Base-by-base conservation (phyloP, 1,140 invertebrate genomes). In the Habropoda laboriosa region DNA sequence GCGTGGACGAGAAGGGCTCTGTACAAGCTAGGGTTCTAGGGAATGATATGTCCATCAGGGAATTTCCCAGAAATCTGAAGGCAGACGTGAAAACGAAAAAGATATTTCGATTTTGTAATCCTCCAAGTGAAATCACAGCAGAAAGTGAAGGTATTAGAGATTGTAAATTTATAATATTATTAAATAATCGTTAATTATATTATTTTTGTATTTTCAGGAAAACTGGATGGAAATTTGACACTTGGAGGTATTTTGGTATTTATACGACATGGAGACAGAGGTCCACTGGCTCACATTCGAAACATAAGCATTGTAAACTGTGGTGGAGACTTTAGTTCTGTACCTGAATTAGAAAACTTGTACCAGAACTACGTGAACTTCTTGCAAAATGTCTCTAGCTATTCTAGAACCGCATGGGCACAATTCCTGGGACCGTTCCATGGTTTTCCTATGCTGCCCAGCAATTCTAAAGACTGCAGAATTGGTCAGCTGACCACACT, bases 241-340 rank as follows among this genome's bases (percentile, higher is more conserved):
- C 88, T 99, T 21, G 96, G 96, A 91, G 96, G 97, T 13, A 94
- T 98, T 10, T 91, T 98, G 45, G 93, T 98, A 42, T 92, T 98
- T 12, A 95, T 97, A 7, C 93, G 98, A 40, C 98, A 99, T 92
- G 98, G 98, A 3, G 97, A 98, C 90, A 93, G 98, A 57, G 97
- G 97, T 7, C 96, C 97, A 2, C 93, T 98, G 60, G 95, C 96
- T 12, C 96, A 97, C 90, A 93, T 98, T 6, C 94, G 95, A 80
- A 96, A 96, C 82, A 95, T 97, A 55, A 95, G 96, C 32, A 94
- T 93, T 60, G 94, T 98, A 5, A 96, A 97, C 82, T 99, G 98
- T 92, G 95, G 95, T 72, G 93, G 93, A 47, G 92, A 93, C 24
- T 93, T 94, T 27, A 91, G 91, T 21, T 93, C 93, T 8, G 89